Evolutionary conservation across 2,888 invertebrate genomes (phyloP), one percentile per base, ranked within the genome.

Genomic region (Mechanitis messenoides): DNA sequence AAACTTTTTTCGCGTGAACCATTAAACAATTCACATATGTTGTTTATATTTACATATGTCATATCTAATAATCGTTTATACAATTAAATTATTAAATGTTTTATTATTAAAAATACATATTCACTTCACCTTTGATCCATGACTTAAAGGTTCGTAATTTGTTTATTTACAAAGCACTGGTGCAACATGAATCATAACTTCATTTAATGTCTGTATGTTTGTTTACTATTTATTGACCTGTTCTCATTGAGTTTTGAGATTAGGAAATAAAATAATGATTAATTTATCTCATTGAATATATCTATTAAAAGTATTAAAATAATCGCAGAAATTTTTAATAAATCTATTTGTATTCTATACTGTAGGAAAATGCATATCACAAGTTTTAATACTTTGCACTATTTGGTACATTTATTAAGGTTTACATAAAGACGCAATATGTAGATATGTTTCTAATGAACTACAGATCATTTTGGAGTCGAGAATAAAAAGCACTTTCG

Each of bases 401-500:
- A 35, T 35, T 35, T 35, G 35, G 35, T 2, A 3, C 6, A n/a
- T 47, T 31, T 31, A 50, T 31, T 31, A 9, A 50, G 6, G 31
- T 9, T 50, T 9, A 9, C 28, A 31, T 50, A 11, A 28, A 31
- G 28, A 31, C 5, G 28, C 7, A 50, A 31, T 9, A 31, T 31
- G 28, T 31, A 31, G n/a, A 31, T 28, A 56, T 66, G 62, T 59
- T 58, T 59, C 57, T 65, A 64, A 61, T 59, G 62, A 67, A 63
- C 66, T 65, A 64, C 58, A 62, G 62, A 69, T 68, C 55, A 62
- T 65, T 61, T 53, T 56, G 4, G 33, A 11, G 20, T 28, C 38
- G 28, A 56, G 38, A 45, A 45, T 56, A 38, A 56, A 56, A 74
- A 78, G 77, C 79, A 83, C 84, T 84, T 86, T 85, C 84, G 81